These are phyloP conservation scores for Gallinago nigripennis DNA, from an alignment of 2,797 vertebrate genomes.

Conservation along the genomic window DNA sequence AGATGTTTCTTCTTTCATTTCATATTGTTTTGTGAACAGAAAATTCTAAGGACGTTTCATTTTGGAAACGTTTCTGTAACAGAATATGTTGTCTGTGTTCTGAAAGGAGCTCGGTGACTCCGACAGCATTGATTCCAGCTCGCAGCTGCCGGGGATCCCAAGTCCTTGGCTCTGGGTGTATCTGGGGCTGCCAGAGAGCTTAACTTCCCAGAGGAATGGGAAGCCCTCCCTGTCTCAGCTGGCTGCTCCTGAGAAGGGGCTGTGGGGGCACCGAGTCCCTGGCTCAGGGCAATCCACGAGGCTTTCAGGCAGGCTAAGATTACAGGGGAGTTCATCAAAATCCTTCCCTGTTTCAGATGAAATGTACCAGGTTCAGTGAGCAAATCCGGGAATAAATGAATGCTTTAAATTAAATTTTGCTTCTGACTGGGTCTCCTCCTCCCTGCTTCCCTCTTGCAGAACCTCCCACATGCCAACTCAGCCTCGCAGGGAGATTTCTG, in stretches of 20 bases:
- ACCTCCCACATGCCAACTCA: not conserved
- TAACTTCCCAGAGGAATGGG: not conserved
- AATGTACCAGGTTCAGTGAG: not conserved
- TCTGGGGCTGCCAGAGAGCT: not conserved
- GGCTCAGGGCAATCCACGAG: accelerated
- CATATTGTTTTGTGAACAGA: not conserved
- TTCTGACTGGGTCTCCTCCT: not conserved
- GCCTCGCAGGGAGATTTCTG: not conserved
- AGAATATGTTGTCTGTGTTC: not conserved
- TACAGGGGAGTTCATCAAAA: not conserved
- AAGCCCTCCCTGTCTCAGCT: not conserved
- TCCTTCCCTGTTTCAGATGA: not conserved
- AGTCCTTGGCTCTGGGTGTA: not conserved
- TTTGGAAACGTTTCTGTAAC: not conserved
- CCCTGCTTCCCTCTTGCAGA: not conserved
- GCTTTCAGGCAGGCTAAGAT: not conserved
- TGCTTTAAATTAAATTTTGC: not conserved
- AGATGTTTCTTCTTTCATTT: not conserved
- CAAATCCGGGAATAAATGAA: not conserved
- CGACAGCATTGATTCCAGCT: not conserved
- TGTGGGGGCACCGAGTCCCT: accelerated
- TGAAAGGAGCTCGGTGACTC: not conserved
- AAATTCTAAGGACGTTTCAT: not conserved
- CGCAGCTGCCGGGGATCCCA: not conserved
- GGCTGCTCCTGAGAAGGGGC: not conserved